Evolutionary conservation across 2,888 invertebrate genomes (phyloP).

Genomic region (Platycheirus albimanus): DNA sequence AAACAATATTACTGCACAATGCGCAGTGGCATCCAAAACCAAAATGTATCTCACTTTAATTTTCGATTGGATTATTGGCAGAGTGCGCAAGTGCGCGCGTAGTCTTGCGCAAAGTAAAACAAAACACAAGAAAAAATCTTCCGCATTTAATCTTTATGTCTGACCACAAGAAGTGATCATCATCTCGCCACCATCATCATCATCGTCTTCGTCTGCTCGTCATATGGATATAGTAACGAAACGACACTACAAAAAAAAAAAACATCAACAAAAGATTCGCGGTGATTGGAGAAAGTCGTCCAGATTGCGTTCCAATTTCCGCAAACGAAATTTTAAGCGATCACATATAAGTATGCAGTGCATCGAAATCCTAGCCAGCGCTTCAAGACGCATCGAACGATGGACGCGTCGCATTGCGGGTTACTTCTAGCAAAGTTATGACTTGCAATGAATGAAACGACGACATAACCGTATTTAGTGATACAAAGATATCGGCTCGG

Average conservation of each 20-base stretch:
- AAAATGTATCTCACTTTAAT: conserved; percentile 37
- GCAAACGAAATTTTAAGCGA: conserved; percentile 70
- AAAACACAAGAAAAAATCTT: conserved; percentile 44
- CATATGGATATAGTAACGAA: not conserved
- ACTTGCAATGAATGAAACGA: conserved; percentile 54
- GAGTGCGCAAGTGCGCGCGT: conserved; percentile 30
- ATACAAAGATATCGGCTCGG: conserved; percentile 32
- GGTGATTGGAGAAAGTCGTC: conserved; percentile 73
- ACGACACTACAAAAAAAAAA: too few relatives aligned
- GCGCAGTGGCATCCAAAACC: conserved; percentile 5
- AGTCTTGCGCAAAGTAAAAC: conserved; percentile 47
- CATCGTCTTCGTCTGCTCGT: conserved; percentile 10
- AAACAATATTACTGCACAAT: conserved; percentile 15
- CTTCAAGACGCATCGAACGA: conserved; percentile 10
- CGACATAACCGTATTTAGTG: conserved; percentile 46
- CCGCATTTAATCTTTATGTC: conserved; percentile 72
- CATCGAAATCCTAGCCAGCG: conserved; percentile 14
- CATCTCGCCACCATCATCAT: conserved; percentile 40
- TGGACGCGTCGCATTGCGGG: not conserved
- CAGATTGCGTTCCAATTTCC: conserved; percentile 71
- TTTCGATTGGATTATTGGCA: too few relatives aligned
- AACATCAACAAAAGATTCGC: conserved; percentile 65
- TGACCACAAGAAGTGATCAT: conserved; percentile 70
- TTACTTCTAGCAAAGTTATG: conserved; percentile 52
- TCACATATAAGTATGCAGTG: conserved; percentile 29